Base-by-base conservation (phyloP, 1,140 invertebrate genomes). In the Panagrolaimus sp. region DNA sequence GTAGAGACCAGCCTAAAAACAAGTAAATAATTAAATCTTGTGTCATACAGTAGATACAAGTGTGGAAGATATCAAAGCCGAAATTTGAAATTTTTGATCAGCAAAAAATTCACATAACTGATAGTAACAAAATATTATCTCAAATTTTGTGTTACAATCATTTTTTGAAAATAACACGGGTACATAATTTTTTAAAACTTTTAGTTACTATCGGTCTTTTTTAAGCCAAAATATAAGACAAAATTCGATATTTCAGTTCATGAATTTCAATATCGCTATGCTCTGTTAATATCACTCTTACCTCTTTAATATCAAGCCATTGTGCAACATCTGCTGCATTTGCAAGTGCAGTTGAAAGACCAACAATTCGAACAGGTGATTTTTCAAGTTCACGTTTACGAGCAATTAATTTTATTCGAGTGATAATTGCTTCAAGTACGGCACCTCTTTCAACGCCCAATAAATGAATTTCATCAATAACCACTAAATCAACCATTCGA, bases 401-500 rank as follows among this genome's bases (percentile, higher is more conserved):
- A 3, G 79, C 78, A 47, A 83, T 72, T 38, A 76, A 65, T 57
- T 81, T 81, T 63, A 91, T 92, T 76, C 87, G 84, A 44, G 88
- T 89, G 2, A 89, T 88, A 69, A 89, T 88, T 11, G 89, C 88
- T 79, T 89, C 88, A 25, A 89, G 77, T 20, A 88, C 88, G n/a
- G 88, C 88, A 16, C 88, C 88, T 74, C 88, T 75, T 69, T 88
- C 88, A 78, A 88, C 87, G 43, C 87, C 96, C 48, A 99, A 85
- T 38, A 99, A 85, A 87, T 99, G 96, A 75, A 99, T 98, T 85
- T 99, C 96, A 84, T 99, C 96, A 76, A 98, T 97, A 25, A 98
- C 89, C 68, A 99, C 92, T 0, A 99, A 85, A 0, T 90, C 89
- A 0, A 99, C 96, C 78, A 92, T 80, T 74, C 87, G 89, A 1